Base-by-base conservation (phyloP, 2,113 vertebrate species). In the Narcine bancroftii region DNA sequence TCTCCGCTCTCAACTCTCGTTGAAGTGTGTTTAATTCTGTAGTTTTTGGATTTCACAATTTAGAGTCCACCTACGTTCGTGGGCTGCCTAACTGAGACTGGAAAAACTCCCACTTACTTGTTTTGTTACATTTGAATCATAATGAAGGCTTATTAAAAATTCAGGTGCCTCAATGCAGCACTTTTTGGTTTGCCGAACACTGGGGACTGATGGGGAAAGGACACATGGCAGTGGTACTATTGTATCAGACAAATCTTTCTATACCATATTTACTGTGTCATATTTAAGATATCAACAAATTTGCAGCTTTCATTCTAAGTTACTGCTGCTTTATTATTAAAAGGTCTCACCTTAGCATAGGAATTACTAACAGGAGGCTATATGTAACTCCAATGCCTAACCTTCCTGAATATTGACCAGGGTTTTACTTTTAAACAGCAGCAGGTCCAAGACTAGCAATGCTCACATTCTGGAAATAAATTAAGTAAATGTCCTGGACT, bases 51-150 rank as follows among this genome's bases (percentile, higher is more conserved):
- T 85, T 50, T 56, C 79, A 85, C 50, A 85, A 50, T 56, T 56
- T 33, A 85, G 79, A 85, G 79, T 85, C 79, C 50, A 85, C 79
- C 79, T 85, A 56, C 79, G 50, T 56, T n/a, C 29, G 50, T 85
- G 79, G 47, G 79, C 79, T 56, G 47, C 50, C 47, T 85, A 50
- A n/a, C 79, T n/a, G 79, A 85, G 79, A 13, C 53, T 83, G 79
- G 47, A 83, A 83, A n/a, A n/a, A 47, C 79, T 85, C 79, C 79
- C 79, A 85, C 79, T 56, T 56, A 29, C 79, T 85, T 56, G 79
- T 85, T 85, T 33, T 85, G 79, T 56, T 85, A 85, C 79, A 85
- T 85, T 85, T 56, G 47, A 85, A 85, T 85, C 79, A 85, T 56
- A 85, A 85, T 85, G 79, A 85, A 85, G 79, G 47, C 29, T 85